Conservation (phyloP, 2,797 vertebrate genomes). For the Rhinogobio ventralis region DNA sequence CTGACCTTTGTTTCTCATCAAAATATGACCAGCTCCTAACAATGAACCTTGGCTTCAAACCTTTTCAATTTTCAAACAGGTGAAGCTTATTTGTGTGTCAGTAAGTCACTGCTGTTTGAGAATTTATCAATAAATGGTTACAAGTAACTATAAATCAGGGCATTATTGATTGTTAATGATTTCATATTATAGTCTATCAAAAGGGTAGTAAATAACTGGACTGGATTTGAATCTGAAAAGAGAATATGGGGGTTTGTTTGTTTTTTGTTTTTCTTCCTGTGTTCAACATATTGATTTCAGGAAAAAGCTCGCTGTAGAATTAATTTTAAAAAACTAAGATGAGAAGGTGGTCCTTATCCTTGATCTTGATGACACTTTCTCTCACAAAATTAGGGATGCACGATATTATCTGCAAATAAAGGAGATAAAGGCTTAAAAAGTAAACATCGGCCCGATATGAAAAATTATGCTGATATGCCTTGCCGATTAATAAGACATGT, state of each 20-base stretch:
- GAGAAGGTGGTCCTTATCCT: not conserved
- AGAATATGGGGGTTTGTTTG: not conserved
- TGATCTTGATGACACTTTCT: not conserved
- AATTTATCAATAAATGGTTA: not conserved
- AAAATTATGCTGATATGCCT: not conserved
- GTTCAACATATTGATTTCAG: not conserved
- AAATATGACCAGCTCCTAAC: constrained; percentile 27
- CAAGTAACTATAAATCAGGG: not conserved
- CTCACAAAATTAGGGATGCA: not conserved
- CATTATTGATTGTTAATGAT: not conserved
- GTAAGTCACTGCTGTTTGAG: not conserved
- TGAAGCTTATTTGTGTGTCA: not conserved
- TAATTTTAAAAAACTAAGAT: not conserved
- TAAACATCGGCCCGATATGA: not conserved
- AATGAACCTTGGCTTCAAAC: not conserved
- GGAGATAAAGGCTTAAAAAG: not conserved
- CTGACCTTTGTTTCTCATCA: not conserved
- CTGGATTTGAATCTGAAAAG: not conserved
- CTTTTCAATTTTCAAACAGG: not conserved
- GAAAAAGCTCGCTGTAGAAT: not conserved
- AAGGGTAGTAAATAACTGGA: not conserved
- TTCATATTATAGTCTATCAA: not conserved
- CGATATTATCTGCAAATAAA: not conserved
- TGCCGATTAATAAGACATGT: not conserved
- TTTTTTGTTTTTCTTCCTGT: not conserved